A percentile compares a stretch with the other conserved stretches of the same genome.
These are phyloP conservation scores for Gastrophysa polygoni DNA, from an alignment of 2,888 invertebrate species.

Conservation along the genomic window DNA sequence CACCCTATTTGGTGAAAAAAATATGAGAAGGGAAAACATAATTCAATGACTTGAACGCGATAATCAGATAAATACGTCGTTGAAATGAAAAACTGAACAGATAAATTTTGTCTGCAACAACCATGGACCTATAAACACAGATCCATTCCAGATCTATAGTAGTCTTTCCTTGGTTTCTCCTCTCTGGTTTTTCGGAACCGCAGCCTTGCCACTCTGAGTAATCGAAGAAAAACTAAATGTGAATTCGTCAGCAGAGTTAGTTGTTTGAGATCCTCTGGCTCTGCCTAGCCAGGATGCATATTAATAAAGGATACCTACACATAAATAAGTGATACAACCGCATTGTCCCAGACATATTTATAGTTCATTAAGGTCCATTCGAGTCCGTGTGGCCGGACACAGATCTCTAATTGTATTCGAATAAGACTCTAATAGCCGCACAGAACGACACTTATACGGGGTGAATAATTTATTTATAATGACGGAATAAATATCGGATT, in stretches of 20 bases:
- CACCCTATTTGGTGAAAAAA: too few species aligned
- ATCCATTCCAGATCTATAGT: too few species aligned
- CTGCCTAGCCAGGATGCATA: constrained; percentile 42
- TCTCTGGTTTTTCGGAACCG: too few species aligned
- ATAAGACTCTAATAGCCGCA: constrained; percentile 57
- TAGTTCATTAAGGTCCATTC: constrained; percentile 59
- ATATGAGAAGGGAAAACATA: too few species aligned
- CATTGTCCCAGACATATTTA: constrained; percentile 58
- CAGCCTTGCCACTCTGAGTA: too few species aligned
- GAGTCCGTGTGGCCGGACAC: constrained; percentile 56
- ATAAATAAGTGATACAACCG: constrained; percentile 58
- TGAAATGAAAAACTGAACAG: too few species aligned
- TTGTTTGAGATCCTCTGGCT: constrained; percentile 29
- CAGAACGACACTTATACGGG: constrained; percentile 51
- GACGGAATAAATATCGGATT: constrained; percentile 59
- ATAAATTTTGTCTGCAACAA: too few species aligned
- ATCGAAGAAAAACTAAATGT: too few species aligned
- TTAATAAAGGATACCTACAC: constrained; percentile 56
- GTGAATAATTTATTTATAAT: constrained; percentile 60
- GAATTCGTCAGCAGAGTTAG: neutral
- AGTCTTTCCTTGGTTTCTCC: too few species aligned
- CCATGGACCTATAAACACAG: too few species aligned
- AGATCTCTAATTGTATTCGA: constrained; percentile 59
- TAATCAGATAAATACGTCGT: too few species aligned
- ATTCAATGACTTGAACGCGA: too few species aligned